Evolutionary conservation across 2,797 vertebrate genomes (phyloP), one percentile per base, ranked within the genome.

Genomic region (Alcedo atthis): DNA sequence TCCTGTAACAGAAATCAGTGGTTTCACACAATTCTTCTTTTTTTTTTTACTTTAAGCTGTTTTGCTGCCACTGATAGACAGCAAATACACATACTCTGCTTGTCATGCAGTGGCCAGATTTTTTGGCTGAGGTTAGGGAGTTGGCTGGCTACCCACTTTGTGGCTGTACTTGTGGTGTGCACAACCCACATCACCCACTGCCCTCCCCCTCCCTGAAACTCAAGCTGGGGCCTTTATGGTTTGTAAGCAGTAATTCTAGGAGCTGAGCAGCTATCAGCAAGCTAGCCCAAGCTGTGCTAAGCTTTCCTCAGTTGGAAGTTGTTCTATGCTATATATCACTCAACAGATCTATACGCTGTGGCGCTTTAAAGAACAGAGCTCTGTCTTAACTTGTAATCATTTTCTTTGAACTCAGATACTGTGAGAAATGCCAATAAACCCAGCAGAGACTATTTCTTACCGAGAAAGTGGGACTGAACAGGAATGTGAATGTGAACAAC

Each of bases 371-470:
- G 24, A 96, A 95, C 92, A 97, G 96, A 96, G 89, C 94, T 96
- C 96, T 96, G 96, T 95, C 96, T 97, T 96, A 96, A 95, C 94
- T 95, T 96, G 92, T 96, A 97, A 97, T 97, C 95, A 97, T 98
- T 97, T 97, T 97, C 96, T 96, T 97, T 97, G 97, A 97, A 97
- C 94, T 96, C 96, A 96, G 94, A 96, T 96, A 92, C 94, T 95
- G 95, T 97, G 96, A 97, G 96, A 98, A 97, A 97, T 96, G 94
- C 92, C 97, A 97, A 97, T 97, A 97, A 97, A 96, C 91, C 96
- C 93, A 94, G 93, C 25, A 95, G 87, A 96, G 89, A 91, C 94
- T 96, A 96, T 97, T 97, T 97, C 94, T 97, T 94, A 97, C 93
- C 28, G 2, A 92, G 85, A 90, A 93, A 96, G 90, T 95, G 73